Percentiles rank a stretch among this genome's conserved stretches.
These are phyloP conservation scores for Chelonia mydas DNA, from an alignment of 2,797 vertebrate genomes.

Conservation along the genomic window DNA sequence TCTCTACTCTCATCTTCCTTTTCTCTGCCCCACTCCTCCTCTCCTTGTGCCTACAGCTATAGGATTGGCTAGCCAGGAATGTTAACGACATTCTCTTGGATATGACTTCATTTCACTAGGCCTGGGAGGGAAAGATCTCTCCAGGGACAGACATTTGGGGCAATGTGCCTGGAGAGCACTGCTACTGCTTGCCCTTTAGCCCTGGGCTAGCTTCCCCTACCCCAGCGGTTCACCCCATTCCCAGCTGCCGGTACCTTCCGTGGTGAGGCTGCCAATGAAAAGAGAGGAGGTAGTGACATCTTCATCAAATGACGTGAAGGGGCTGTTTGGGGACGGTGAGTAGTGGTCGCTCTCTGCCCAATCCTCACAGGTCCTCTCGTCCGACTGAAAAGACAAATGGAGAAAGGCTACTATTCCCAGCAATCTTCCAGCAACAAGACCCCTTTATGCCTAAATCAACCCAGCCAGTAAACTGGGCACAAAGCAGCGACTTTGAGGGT, in stretches of 20 bases:
- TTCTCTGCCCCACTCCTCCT: not conserved
- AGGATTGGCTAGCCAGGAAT: accelerated
- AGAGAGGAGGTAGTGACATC: constrained; percentile 75
- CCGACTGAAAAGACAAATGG: constrained; percentile 76
- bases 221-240: not conserved
- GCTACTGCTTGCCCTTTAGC: not conserved
- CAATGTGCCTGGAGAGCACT: not conserved
- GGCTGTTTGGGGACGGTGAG: constrained; percentile 71
- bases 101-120: accelerated
- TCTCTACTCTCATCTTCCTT: not conserved
- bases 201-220: not conserved
- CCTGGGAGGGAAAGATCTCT: accelerated
- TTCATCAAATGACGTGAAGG: constrained; percentile 60
- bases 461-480: not conserved
- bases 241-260: constrained; percentile 83
- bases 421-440: not conserved
- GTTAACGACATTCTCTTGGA: accelerated
- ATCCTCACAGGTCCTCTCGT: constrained; percentile 86
- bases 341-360: constrained; percentile 78
- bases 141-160: accelerated
- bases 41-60: not conserved
- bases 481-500: not conserved
- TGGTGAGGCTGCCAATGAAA: constrained; percentile 81
- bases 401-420: accelerated
- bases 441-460: not conserved